A percentile compares a stretch with the other conserved stretches of the same genome.
Conservation (phyloP, 2,797 vertebrate species). For the Columba guinea region DNA sequence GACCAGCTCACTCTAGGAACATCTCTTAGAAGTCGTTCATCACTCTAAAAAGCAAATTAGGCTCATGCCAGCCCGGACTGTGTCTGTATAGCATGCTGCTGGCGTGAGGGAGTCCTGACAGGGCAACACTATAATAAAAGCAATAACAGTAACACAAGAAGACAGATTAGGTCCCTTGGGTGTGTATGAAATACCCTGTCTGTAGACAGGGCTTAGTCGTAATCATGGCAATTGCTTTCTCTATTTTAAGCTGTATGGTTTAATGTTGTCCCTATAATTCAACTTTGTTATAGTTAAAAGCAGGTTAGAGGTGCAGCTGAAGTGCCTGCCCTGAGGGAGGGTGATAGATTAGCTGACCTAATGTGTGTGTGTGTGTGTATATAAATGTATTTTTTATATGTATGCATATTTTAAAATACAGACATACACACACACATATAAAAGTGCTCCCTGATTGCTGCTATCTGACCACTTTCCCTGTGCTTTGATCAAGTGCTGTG, state of each 20-base stretch:
- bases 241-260: background rate
- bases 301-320: background rate
- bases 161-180: background rate
- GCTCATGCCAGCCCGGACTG: background rate
- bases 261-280: background rate
- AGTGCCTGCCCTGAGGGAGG: background rate
- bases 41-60: background rate
- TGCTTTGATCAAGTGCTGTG: slow-evolving; percentile 5
- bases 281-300: background rate
- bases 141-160: background rate
- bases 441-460: background rate
- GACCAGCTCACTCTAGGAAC: background rate
- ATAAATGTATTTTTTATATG: no score
- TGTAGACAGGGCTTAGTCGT: background rate
- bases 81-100: background rate
- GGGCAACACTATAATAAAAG: background rate
- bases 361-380: background rate
- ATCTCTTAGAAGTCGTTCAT: background rate
- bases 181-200: background rate
- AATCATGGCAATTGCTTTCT: background rate
- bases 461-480: background rate
- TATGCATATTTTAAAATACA: background rate
- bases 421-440: no score
- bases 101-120: background rate
- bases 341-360: background rate